These are phyloP conservation scores for Trichogramma evanescens DNA, from an alignment of 2,888 invertebrate species.

Conservation along the genomic window DNA sequence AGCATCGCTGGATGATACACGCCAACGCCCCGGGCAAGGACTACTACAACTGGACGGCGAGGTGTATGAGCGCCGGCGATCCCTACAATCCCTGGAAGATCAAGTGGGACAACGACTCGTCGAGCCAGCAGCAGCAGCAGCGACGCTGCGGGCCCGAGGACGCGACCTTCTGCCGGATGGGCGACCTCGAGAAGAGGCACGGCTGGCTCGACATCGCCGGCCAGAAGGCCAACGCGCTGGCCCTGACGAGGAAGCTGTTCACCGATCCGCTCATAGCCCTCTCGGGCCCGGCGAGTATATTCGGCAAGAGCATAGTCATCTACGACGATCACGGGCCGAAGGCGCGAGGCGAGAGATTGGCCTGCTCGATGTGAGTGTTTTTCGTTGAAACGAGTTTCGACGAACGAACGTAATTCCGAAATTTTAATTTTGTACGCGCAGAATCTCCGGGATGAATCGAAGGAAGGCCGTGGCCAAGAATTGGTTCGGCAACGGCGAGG, in stretches of 20 bases:
- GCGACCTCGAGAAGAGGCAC: conserved; percentile 67
- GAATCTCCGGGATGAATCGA: conserved; percentile 66
- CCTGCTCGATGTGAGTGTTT: conserved; percentile 70
- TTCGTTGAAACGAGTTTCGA: background rate
- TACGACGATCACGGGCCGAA: conserved; percentile 83
- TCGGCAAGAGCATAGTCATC: conserved; percentile 78
- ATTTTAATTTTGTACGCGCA: conserved; percentile 38
- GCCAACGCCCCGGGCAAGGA: conserved; percentile 73
- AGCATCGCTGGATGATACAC: conserved; percentile 81
- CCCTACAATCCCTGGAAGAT: conserved; percentile 70
- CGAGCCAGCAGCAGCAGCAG: too few species aligned
- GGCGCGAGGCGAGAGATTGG: conserved; percentile 80
- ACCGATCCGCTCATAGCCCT: conserved; percentile 73
- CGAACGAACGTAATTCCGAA: background rate
- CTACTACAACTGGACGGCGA: conserved; percentile 82
- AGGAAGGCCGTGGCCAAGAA: conserved; percentile 79
- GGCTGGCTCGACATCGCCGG: conserved; percentile 70
- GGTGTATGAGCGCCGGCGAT: conserved; percentile 72
- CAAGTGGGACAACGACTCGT: too few species aligned
- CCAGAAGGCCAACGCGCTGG: conserved; percentile 57
- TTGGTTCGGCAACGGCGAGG: conserved; percentile 78
- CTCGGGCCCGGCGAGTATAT: conserved; percentile 64
- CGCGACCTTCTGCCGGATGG: conserved; percentile 63
- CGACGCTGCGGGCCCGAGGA: conserved; percentile 40
- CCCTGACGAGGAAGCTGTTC: conserved; percentile 66